Evolutionary conservation across 2,113 vertebrate species (phyloP), one percentile per base, ranked within the genome.

Genomic region (Tachysurus fulvidraco): DNA sequence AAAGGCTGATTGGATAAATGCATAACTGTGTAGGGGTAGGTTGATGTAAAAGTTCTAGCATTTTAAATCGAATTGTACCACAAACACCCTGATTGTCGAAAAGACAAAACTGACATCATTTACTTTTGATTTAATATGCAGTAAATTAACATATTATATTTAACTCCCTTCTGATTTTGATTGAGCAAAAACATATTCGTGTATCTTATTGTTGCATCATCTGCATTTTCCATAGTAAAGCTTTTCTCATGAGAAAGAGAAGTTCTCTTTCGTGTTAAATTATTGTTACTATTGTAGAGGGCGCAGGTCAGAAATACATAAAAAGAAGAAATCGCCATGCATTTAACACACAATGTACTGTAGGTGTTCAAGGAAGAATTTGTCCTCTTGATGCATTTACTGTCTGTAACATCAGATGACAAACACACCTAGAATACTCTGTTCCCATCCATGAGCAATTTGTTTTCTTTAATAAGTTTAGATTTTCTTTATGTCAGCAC

Each of bases 401-500:
- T 57, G 10, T 83, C 46, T 83, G 50, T 28, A 50, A 62, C n/a
- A 28, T 55, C 59, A 64, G 9, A 54, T 78, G 54, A 25, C 64
- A 54, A 64, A 76, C 76, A 36, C 62, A 83, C 14, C n/a, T 79
- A 25, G 28, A 64, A 67, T 36, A 2, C 28, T 79, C 74, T 50
- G 9, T 50, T 55, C 46, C 64, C 25, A 30, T 6, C 62, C 81
- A 12, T 9, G 1, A 69, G 52, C 44, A 21, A 85, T 80, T 84
- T 77, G 57, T 67, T n/a, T 62, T 0, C 21, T 46, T 73, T 46
- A 84, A 62, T 81, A 81, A 84, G 28, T 71, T 54, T 62, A 86
- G 80, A 54, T 86, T 86, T 84, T 89, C 81, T 89, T 80, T 62
- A 80, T 84, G 87, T 85, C 77, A 82, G 87, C 83, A 74, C 41